Conservation (phyloP, 2,888 invertebrate species). For the Drepana falcataria region DNA sequence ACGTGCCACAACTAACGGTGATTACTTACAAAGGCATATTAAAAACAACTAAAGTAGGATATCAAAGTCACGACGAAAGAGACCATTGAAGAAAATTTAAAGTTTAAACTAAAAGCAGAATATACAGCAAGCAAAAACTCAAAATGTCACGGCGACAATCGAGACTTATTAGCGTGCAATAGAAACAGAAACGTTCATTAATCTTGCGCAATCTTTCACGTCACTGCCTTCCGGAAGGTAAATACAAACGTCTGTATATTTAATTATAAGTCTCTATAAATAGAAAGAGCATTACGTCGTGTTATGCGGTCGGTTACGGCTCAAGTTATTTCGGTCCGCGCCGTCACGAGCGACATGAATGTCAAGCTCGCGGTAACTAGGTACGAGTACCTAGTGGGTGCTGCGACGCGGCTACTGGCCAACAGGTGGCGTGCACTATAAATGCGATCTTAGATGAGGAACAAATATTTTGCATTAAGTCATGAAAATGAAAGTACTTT, state of each 20-base stretch:
- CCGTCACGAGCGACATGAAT: constrained; percentile 69
- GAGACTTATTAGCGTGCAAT: constrained; percentile 15
- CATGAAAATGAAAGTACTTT: constrained; percentile 9
- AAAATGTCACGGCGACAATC: neutral
- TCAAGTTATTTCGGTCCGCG: constrained; percentile 66
- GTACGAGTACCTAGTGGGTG: constrained; percentile 46
- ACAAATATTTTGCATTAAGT: constrained; percentile 26
- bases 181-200: constrained; percentile 26
- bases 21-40: neutral
- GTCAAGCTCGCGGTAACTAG: constrained; percentile 70
- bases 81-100: neutral
- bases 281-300: constrained; percentile 70
- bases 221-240: constrained; percentile 52
- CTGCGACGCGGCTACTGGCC: constrained; percentile 42
- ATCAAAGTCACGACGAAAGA: too few relatives aligned
- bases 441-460: constrained; percentile 31
- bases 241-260: constrained; percentile 62
- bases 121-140: neutral
- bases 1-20: constrained; percentile 42
- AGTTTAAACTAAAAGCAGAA: neutral
- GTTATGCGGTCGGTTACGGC: constrained; percentile 71
- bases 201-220: constrained; percentile 33
- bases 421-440: constrained; percentile 66
- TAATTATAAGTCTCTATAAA: constrained; percentile 71
- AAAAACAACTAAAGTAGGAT: neutral